Base-by-base conservation (phyloP, 2,797 vertebrate genomes). In the Pangasius larnaudii region DNA sequence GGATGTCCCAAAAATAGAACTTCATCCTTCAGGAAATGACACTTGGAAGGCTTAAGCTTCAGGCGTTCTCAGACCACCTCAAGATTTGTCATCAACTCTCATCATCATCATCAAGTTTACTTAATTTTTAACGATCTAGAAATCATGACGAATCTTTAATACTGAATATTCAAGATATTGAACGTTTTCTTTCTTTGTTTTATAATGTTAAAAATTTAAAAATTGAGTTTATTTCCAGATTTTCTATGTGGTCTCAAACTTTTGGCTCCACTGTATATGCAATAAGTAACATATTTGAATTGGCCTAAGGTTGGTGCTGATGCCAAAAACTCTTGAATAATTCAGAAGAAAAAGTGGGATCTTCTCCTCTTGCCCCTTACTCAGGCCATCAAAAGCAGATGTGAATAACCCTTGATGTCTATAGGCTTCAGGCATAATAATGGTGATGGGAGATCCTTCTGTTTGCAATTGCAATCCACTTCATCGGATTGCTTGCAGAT, bases 341-440 rank as follows among this genome's bases (percentile, higher is more conserved):
- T 65, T 61, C 14, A 24, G 22, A n/a, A 27, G 36, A 81, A 61
- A 59, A 39, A 61, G 53, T 59, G 33, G 33, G 56, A 80, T 80
- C 33, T 27, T 58, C 77, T 80, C 11, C 19, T 36, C 51, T 80
- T 56, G 8, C 9, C 58, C 8, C 27, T 36, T 36, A 58, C 30
- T 80, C 19, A 58, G 53, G 4, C 53, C 30, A 80, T 80, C 77
- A 36, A 58, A 80, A 80, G 77, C 77, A 80, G 77, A 80, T 80
- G 77, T 80, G 53, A 36, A 22, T 33, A 36, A 24, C 33, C 22
- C 10, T 24, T n/a, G 22, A 78, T 53, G 79, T 61, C 79, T 42
- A 27, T 27, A 59, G 56, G 11, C 79, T 81, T 78, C 49, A 56
- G 75, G 49, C 75, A 33, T 33, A 30, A n/a, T n/a, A 49, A 22